phyloP scores from a whole-genome alignment of 2,113 vertebrate species.

The Gopherus evgoodei region DNA sequence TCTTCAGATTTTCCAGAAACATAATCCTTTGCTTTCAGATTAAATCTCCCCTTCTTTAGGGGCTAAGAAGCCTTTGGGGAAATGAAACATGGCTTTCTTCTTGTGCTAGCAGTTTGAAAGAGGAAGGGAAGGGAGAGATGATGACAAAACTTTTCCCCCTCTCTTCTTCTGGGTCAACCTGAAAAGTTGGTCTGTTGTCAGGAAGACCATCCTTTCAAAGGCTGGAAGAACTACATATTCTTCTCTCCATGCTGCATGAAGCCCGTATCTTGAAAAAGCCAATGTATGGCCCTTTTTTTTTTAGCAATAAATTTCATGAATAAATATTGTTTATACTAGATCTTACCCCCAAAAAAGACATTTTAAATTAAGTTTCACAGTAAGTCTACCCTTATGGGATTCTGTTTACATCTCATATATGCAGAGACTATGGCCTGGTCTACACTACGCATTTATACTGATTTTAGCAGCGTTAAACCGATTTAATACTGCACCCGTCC shows the following conservation, averaged over 20 bases:
- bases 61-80: neutral
- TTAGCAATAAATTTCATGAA: neutral
- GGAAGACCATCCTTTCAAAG: neutral
- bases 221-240: neutral
- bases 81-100: neutral
- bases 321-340: neutral
- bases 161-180: neutral
- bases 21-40: neutral
- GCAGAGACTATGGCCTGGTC: neutral
- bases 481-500: too few relatives aligned
- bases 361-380: constrained; percentile 4
- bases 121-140: neutral
- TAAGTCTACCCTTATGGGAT: neutral
- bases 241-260: neutral
- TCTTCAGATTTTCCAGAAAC: neutral
- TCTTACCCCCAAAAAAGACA: neutral
- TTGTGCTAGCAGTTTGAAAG: neutral
- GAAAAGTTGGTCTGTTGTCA: neutral
- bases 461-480: too few relatives aligned
- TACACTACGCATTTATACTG: too few relatives aligned
- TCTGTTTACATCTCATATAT: neutral
- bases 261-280: neutral
- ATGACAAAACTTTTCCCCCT: neutral
- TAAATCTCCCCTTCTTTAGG: neutral
- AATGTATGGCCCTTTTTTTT: neutral